phyloP scores from a whole-genome alignment of 2,113 vertebrate genomes.

The Ancistrus triradiatus region DNA sequence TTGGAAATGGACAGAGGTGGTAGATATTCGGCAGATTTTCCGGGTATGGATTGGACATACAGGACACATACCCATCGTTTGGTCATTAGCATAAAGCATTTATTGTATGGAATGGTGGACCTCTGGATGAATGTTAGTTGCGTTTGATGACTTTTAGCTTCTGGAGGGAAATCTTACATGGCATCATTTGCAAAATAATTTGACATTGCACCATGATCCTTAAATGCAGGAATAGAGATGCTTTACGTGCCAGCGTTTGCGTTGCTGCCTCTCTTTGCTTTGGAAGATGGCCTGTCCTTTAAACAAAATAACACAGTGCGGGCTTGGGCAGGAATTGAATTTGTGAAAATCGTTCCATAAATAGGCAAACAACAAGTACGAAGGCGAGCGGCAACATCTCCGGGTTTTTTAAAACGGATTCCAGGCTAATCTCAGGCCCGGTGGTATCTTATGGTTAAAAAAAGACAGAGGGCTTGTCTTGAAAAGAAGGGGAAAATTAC shows the following conservation, averaged over 20 bases:
- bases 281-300: not conserved
- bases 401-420: too few relatives aligned
- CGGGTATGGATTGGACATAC: not conserved
- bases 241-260: constrained; percentile 1
- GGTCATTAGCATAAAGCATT: constrained; percentile 19
- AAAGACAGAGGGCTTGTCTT: too few relatives aligned
- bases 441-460: too few relatives aligned
- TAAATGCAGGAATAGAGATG: not conserved
- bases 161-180: constrained; percentile 24
- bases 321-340: constrained; percentile 8
- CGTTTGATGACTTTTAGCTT: not conserved
- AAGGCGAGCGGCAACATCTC: not conserved
- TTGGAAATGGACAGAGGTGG: too few relatives aligned
- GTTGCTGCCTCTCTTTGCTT: not conserved
- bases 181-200: constrained; percentile 24
- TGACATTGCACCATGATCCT: not conserved
- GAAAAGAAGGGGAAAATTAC: too few relatives aligned
- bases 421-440: too few relatives aligned
- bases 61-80: not conserved
- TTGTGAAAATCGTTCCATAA: not conserved
- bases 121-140: not conserved
- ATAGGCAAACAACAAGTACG: constrained; percentile 3
- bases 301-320: constrained; percentile 12
- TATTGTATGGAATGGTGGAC: constrained; percentile 11
- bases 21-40: not conserved